A percentile compares a stretch with the other conserved stretches of the same genome.
Evolutionary conservation across 2,113 vertebrate genomes (phyloP).

Genomic region (Myodes glareolus): DNA sequence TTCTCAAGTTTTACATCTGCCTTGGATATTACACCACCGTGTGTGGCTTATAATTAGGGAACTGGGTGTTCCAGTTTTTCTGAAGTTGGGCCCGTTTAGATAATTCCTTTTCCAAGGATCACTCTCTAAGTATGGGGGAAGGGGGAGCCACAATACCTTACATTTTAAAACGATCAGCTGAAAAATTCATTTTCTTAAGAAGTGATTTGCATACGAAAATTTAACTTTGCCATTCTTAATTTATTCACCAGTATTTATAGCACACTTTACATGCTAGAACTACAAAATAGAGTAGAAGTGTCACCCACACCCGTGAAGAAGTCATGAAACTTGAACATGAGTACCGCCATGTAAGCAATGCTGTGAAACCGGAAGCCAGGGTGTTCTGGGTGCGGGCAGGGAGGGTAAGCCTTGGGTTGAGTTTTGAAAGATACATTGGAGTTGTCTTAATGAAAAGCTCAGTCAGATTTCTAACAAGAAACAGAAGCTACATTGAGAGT

Average conservation of each 20-base stretch:
- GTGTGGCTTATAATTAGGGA: background rate
- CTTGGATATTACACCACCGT: background rate
- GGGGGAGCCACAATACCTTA: background rate
- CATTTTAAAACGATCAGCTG: background rate
- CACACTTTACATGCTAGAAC: background rate
- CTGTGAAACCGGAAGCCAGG: background rate
- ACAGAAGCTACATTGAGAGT: background rate
- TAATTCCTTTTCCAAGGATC: background rate
- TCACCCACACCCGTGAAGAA: background rate
- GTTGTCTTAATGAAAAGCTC: background rate
- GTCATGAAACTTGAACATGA: background rate
- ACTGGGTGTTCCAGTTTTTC: background rate
- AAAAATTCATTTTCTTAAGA: constrained; percentile 40
- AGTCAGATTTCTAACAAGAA: background rate
- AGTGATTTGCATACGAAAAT: constrained; percentile 44
- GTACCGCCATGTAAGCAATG: background rate
- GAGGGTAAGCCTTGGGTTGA: background rate
- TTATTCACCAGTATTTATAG: constrained; percentile 20
- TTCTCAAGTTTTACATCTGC: background rate
- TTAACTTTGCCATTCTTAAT: constrained; percentile 15
- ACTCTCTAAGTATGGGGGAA: background rate
- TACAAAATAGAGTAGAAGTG: background rate
- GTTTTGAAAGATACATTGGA: background rate
- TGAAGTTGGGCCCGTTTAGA: background rate
- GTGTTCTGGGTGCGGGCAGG: background rate